Base-by-base conservation (phyloP, 2,888 invertebrate species). In the Sialis fuliginosa region DNA sequence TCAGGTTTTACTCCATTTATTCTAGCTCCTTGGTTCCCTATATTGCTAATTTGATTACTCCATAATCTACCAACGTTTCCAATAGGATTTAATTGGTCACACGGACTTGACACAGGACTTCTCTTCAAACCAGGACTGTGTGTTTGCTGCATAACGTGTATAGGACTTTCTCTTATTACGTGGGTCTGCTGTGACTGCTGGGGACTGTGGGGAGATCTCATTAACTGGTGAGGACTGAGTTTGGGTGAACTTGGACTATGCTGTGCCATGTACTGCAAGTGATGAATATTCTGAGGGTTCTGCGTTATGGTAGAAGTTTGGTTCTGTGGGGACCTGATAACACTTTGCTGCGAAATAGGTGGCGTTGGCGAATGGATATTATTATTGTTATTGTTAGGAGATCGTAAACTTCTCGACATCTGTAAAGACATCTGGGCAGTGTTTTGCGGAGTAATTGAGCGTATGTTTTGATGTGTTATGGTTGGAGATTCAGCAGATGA, bases 1-100 rank as follows among this genome's bases (percentile, higher is more conserved):
- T 87, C 86, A n/a, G 84, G 83, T 57, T 85, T 83, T 49, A 81
- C 80, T 52, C 85, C 85, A 61, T 84, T 84, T 52, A 83, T 80
- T 54, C 82, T 74, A 47, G 77, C 37, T n/a, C n/a, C 37, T 22
- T 22, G 22, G 22, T 22, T 22, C 4, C 22, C 22, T 22, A 22
- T 22, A 22, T 22, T 22, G 22, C 22, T 22, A 22, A 22, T 22
- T 22, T 22, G 22, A 22, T 22, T 22, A 22, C 22, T 22, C 22
- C 22, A 22, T 22, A 22, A 22, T 22, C 22, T 22, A 22, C 22
- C 22, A 22, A 22, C 22, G 22, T 22, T 22, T 4, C 22, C 22
- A 22, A 22, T 22, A 22, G 22, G 22, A 22, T 22, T 22, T 22
- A 22, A 22, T 22, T 22, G 22, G 22, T 22, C 22, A 4, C 22